Evolutionary conservation across 1,140 invertebrate species (phyloP).

Genomic region (Pogonomyrmex barbatus): DNA sequence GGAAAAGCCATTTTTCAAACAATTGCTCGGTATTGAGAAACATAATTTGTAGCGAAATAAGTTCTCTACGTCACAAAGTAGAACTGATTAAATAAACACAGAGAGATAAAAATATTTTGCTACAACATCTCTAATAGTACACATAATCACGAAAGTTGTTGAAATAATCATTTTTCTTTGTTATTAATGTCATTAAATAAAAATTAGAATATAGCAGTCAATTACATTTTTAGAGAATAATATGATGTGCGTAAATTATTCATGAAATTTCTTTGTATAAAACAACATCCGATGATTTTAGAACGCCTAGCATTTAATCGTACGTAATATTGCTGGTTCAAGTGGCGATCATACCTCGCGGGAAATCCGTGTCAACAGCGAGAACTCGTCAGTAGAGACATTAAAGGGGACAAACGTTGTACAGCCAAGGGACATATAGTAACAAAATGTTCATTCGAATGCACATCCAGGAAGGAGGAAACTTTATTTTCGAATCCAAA

Average conservation of each 20-base stretch:
- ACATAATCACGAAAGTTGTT: not conserved
- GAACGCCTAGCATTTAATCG: not conserved
- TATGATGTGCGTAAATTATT: not conserved
- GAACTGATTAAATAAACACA: not conserved
- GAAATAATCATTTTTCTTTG: not conserved
- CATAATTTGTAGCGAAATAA: slow-evolving; percentile 11
- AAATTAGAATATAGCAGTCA: not conserved
- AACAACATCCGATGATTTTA: not conserved
- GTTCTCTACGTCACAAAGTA: not conserved
- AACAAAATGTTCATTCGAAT: slow-evolving; percentile 5
- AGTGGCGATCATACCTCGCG: slow-evolving; percentile 27
- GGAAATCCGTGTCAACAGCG: slow-evolving; percentile 52
- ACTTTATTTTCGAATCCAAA: slow-evolving; percentile 17
- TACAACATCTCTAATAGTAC: not conserved
- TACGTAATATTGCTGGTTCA: not conserved
- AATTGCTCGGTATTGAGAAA: slow-evolving; percentile 33
- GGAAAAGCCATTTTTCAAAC: slow-evolving; percentile 30
- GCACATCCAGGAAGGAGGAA: not conserved
- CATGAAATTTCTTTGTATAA: not conserved
- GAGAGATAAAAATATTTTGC: not conserved
- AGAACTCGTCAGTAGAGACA: slow-evolving; percentile 24
- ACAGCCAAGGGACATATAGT: slow-evolving; percentile 28
- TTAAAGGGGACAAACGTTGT: slow-evolving; percentile 35
- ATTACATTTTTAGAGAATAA: not conserved
- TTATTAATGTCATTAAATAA: not conserved